These are phyloP conservation scores for Ameiurus melas DNA, from an alignment of 2,113 vertebrate genomes.

Conservation along the genomic window DNA sequence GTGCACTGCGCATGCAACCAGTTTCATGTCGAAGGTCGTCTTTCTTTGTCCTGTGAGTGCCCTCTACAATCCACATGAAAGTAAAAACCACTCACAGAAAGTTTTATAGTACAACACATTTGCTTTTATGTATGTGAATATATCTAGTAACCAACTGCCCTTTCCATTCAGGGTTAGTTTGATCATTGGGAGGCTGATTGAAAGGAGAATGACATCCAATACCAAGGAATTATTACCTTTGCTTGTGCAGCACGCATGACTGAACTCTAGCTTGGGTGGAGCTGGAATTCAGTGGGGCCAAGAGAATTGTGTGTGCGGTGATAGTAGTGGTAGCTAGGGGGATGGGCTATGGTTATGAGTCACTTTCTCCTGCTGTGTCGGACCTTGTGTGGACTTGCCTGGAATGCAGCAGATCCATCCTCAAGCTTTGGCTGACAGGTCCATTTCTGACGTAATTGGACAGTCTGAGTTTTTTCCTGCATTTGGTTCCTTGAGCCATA, in stretches of 20 bases:
- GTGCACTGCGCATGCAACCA: background rate
- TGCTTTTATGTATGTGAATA: background rate
- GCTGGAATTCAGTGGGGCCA: constrained; percentile 54
- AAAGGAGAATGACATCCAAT: background rate
- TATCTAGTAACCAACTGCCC: background rate
- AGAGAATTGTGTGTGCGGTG: constrained; percentile 23
- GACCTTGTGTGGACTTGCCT: constrained; percentile 60
- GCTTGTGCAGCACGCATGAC: constrained; percentile 9
- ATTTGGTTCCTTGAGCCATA: constrained; percentile 3
- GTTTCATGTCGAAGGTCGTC: no score
- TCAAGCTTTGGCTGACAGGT: constrained; percentile 4
- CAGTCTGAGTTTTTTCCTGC: constrained; percentile 24
- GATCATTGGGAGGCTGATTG: background rate
- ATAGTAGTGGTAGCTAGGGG: constrained; percentile 42
- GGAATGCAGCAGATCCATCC: constrained; percentile 52
- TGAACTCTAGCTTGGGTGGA: constrained; percentile 40
- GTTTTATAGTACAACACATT: background rate
- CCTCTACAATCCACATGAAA: background rate
- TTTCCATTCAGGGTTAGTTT: background rate
- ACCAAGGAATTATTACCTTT: background rate
- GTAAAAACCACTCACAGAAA: background rate
- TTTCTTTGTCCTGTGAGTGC: no score
- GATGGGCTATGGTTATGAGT: constrained; percentile 50
- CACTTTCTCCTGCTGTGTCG: constrained; percentile 47
- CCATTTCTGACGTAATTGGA: background rate